Conservation (phyloP, 1,140 invertebrate genomes). For the Olivierus martensii region DNA sequence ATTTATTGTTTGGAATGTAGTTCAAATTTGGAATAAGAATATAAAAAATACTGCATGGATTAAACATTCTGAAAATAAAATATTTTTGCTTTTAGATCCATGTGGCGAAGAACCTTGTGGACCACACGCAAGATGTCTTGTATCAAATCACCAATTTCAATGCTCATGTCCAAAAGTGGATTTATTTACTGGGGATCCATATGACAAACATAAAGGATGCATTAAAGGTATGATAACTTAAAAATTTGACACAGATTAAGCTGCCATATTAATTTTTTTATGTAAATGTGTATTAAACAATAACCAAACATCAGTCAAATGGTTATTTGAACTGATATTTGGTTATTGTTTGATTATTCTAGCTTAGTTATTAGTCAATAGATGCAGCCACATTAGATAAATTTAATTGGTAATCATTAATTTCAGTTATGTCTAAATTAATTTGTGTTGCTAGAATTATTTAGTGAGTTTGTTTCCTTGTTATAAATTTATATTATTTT, state of each 20-base stretch:
- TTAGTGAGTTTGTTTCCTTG: too few species aligned
- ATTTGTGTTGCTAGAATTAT: too few species aligned
- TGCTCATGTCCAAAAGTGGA: conserved; percentile 21
- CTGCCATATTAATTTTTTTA: too few species aligned
- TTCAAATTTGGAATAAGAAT: not conserved
- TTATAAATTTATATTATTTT: too few species aligned
- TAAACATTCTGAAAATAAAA: not conserved
- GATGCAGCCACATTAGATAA: too few species aligned
- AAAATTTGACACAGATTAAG: not conserved
- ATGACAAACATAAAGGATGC: conserved; percentile 19
- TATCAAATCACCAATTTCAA: conserved; percentile 20
- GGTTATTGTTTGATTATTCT: too few species aligned
- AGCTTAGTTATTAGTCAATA: too few species aligned
- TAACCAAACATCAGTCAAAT: too few species aligned
- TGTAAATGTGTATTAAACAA: too few species aligned
- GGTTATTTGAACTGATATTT: too few species aligned
- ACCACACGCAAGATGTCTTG: conserved; percentile 20
- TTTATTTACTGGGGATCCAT: conserved; percentile 21
- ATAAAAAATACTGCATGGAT: not conserved
- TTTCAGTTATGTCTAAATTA: too few species aligned
- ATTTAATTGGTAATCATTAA: too few species aligned
- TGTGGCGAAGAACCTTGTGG: conserved; percentile 22
- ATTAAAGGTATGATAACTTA: conserved; percentile 7
- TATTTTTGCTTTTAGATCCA: conserved; percentile 16
- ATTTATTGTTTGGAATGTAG: not conserved